A percentile compares a stretch with the other conserved stretches of the same genome.
Conservation (phyloP, 2,888 invertebrate genomes). For the Celastrina argiolus region DNA sequence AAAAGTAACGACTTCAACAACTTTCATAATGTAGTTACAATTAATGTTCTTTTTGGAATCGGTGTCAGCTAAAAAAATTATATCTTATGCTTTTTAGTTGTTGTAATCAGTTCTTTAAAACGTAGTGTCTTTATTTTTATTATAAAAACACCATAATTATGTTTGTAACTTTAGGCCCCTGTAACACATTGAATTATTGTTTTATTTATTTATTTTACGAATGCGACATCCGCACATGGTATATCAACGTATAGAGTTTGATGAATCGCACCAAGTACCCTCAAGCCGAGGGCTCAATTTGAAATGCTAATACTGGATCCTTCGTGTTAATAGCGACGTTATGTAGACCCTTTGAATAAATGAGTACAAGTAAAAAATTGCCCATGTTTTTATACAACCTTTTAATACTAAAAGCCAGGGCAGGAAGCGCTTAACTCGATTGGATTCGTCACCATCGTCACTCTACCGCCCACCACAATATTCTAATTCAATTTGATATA, state of each 20-base stretch:
- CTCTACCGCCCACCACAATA: background rate
- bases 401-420: background rate
- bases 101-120: no score
- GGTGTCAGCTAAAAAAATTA: no score
- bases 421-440: background rate
- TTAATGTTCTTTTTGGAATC: no score
- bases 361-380: constrained; percentile 26
- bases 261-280: constrained; percentile 19
- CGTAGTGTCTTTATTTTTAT: no score
- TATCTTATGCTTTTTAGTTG: no score
- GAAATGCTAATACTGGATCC: constrained; percentile 55
- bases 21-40: no score
- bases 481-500: no score
- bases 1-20: no score
- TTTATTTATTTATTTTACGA: background rate
- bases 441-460: background rate
- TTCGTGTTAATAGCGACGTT: constrained; percentile 37
- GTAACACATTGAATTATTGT: no score
- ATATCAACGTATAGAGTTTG: constrained; percentile 3
- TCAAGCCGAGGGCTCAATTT: constrained; percentile 39
- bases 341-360: constrained; percentile 31
- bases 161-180: no score
- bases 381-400: constrained; percentile 16
- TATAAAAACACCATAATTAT: no score
- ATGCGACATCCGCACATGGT: background rate